Evolutionary conservation across 2,888 invertebrate species (phyloP).

Genomic region (Tenthredo amoena): DNA sequence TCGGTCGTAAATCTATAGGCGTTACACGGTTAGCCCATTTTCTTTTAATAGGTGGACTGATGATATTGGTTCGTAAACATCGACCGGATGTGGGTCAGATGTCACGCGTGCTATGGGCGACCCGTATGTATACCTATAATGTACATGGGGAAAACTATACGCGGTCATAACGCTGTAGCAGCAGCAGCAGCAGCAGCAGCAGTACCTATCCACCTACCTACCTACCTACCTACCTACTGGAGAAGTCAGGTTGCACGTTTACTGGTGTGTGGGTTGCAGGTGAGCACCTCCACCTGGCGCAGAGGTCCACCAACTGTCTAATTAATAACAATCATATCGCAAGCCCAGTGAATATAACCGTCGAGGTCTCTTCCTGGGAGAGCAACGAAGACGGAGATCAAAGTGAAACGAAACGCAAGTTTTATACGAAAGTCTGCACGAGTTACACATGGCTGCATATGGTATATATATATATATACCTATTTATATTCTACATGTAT

Average conservation of each 20-base stretch:
- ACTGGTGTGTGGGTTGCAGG: slow-evolving; percentile 62
- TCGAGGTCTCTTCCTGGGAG: slow-evolving; percentile 43
- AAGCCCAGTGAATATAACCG: slow-evolving; percentile 59
- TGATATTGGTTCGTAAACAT: slow-evolving; percentile 60
- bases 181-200: slow-evolving; percentile 8
- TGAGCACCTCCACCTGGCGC: slow-evolving; percentile 69
- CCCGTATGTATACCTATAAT: slow-evolving; percentile 60
- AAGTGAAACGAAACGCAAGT: slow-evolving; percentile 17
- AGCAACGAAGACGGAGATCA: background rate
- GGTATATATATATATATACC: background rate
- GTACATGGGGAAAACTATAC: background rate
- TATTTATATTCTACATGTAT: background rate
- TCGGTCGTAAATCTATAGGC: slow-evolving; percentile 60
- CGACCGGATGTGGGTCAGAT: slow-evolving; percentile 70
- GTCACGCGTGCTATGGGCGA: slow-evolving; percentile 64
- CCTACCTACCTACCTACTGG: slow-evolving; percentile 2
- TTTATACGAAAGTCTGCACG: slow-evolving; percentile 24
- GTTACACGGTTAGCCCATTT: slow-evolving; percentile 52
- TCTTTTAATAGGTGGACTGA: slow-evolving; percentile 56
- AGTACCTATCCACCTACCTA: background rate
- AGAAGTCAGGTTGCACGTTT: slow-evolving; percentile 47
- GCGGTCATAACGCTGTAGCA: slow-evolving; percentile 50
- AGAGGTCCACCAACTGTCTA: slow-evolving; percentile 68
- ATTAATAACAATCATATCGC: slow-evolving; percentile 70
- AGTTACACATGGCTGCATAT: background rate